Evolutionary conservation across 2,888 invertebrate genomes (phyloP), one percentile per base, ranked within the genome.

Genomic region (Mesoligia furuncula): DNA sequence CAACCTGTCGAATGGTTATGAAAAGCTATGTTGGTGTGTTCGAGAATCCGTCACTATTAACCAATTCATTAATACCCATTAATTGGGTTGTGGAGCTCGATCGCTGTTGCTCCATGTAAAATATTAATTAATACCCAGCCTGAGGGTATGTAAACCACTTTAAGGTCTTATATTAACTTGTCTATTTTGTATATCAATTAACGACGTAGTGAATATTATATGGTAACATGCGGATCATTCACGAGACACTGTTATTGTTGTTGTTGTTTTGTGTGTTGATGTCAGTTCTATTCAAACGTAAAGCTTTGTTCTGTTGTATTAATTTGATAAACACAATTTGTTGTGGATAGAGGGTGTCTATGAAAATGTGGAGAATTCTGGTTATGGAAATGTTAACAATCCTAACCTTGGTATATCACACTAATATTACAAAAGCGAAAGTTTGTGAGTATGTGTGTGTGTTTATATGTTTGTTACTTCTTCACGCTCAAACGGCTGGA

Each of bases 141-240:
- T 24, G 24, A 31, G 27, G 27, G 27, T n/a, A 36, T 7, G 9
- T 48, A 71, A 31, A 24, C 8, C 13, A 68, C 13, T 3, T 45
- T 68, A 13, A 3, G n/a, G 59, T 48, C 2, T 69, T 11, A 57
- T 68, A 67, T 54, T 11, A 54, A 67, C 20, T 24, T 24, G 24
- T n/a, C 7, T 24, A 17, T 57, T 57, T 69, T 31, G 13, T 15
- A 31, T 42, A n/a, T 36, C 20, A 59, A 48, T 48, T 51, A n/a
- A 36, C 20, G 20, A 45, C 36, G n/a, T 76, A 45, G 36, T 24
- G 15, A 65, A 76, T 57, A 57, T 57, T 36, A 57, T 73, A 74
- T n/a, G 15, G 15, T 36, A 24, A 73, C 15, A n/a, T n/a, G 36
- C 45, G 15, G 31, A 59, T 74, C 6, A 15, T 45, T 45, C 11